Conservation (phyloP, 2,797 vertebrate species). For the Hydrophis major region DNA sequence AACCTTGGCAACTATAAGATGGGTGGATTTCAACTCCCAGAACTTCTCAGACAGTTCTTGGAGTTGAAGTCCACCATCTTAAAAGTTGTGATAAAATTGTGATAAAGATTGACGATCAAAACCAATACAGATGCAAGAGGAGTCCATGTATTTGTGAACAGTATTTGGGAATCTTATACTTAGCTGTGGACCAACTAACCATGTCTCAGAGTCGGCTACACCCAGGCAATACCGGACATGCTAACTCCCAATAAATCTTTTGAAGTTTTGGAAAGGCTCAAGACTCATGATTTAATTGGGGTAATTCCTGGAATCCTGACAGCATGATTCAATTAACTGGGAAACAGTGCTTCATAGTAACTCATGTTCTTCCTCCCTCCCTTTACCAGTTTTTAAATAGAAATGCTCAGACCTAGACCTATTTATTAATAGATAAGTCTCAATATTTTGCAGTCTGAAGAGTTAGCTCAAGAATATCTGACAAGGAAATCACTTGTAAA, state of each 20-base stretch:
- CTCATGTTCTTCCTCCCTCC: not conserved
- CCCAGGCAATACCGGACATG: too few relatives aligned
- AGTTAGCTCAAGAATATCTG: not conserved
- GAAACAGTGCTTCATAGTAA: not conserved
- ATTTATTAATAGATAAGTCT: not conserved
- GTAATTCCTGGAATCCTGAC: too few relatives aligned
- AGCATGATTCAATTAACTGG: not conserved
- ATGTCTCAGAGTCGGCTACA: too few relatives aligned
- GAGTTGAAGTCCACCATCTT: not conserved
- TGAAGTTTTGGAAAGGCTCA: too few relatives aligned
- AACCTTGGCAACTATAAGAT: not conserved
- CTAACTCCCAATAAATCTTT: too few relatives aligned
- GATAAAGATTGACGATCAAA: not conserved
- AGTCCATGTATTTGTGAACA: not conserved
- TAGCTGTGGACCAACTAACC: not conserved
- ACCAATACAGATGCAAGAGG: not conserved
- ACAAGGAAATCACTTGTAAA: not conserved
- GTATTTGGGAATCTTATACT: not conserved
- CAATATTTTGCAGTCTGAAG: not conserved
- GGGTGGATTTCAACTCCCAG: not conserved
- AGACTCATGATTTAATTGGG: too few relatives aligned
- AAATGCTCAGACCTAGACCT: not conserved
- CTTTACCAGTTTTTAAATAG: not conserved
- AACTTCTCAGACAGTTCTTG: not conserved
- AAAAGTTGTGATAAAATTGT: not conserved